Percentiles rank a stretch among this genome's conserved stretches.
Evolutionary conservation across 2,797 vertebrate species (phyloP).

Genomic region (Xyrichtys novacula): DNA sequence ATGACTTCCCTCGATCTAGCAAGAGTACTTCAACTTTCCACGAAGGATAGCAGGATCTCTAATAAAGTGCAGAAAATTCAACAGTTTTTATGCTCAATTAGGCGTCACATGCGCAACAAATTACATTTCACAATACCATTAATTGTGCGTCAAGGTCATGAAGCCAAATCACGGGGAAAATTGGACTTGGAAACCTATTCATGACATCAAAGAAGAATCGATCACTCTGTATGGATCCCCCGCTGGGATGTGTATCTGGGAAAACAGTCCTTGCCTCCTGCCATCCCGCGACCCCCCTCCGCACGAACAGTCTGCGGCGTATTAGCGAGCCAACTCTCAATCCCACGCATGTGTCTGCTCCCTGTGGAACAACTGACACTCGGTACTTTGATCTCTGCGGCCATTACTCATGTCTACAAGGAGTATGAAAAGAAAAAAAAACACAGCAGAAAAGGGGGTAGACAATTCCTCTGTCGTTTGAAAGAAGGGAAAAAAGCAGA

Average conservation of each 20-base stretch:
- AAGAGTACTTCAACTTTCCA: too few relatives aligned
- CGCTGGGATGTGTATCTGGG: conserved; percentile 30
- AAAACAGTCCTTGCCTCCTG: conserved; percentile 8
- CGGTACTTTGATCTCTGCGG: conserved; percentile 55
- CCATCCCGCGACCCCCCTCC: conserved; percentile 25
- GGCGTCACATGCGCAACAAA: background rate
- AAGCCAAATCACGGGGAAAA: conserved; percentile 22
- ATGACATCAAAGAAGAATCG: conserved; percentile 31
- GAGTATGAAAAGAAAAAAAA: conserved; percentile 10
- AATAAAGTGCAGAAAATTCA: too few relatives aligned
- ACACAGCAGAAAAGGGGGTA: conserved; percentile 16
- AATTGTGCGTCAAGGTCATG: conserved; percentile 18
- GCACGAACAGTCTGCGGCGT: conserved; percentile 30
- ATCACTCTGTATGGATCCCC: conserved; percentile 18
- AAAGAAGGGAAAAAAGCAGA: conserved; percentile 53
- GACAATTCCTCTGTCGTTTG: conserved; percentile 33
- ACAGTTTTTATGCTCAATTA: background rate
- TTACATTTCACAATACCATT: background rate
- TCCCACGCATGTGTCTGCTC: conserved; percentile 40
- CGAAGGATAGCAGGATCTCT: too few relatives aligned
- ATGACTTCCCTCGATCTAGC: too few relatives aligned
- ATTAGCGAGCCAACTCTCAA: conserved; percentile 39
- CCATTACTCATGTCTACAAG: conserved; percentile 50
- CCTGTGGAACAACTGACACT: conserved; percentile 36
- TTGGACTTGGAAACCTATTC: conserved; percentile 18